phyloP scores from a whole-genome alignment of 2,113 vertebrate species.

The Nothocercus nigrocapillus region DNA sequence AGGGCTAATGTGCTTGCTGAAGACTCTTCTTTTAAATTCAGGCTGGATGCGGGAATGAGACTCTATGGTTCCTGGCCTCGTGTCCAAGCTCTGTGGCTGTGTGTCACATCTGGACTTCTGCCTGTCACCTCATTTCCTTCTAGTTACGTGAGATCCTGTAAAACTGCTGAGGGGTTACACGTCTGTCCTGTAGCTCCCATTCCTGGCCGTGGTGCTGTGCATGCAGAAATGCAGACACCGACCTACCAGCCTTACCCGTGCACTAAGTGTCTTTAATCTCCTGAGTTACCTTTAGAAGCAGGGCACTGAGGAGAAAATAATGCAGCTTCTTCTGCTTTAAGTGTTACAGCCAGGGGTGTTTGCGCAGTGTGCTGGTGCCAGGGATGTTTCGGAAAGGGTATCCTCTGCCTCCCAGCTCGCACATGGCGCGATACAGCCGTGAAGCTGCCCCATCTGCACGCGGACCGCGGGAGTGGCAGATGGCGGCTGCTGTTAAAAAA shows the following conservation, averaged over 20 bases:
- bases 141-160: not conserved
- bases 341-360: not conserved
- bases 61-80: not conserved
- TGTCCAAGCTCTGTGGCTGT: not conserved
- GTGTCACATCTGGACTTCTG: not conserved
- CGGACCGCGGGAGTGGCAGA: slow-evolving; percentile 5
- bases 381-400: not conserved
- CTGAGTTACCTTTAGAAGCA: not conserved
- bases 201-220: not conserved
- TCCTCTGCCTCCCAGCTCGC: not conserved
- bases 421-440: not conserved
- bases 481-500: slow-evolving; percentile 58
- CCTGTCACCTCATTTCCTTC: not conserved
- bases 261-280: not conserved
- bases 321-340: not conserved
- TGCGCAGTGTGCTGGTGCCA: not conserved
- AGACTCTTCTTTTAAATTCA: not conserved
- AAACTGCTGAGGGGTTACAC: accelerated
- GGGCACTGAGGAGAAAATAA: not conserved
- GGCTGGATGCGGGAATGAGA: not conserved
- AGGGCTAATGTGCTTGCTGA: not conserved
- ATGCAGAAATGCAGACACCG: accelerated
- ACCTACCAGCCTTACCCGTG: not conserved
- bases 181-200: not conserved
- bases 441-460: slow-evolving; percentile 40